Evolutionary conservation across 92 coral and sea anemone genomes (phyloP).

Genomic region (Siderastrea radians): DNA sequence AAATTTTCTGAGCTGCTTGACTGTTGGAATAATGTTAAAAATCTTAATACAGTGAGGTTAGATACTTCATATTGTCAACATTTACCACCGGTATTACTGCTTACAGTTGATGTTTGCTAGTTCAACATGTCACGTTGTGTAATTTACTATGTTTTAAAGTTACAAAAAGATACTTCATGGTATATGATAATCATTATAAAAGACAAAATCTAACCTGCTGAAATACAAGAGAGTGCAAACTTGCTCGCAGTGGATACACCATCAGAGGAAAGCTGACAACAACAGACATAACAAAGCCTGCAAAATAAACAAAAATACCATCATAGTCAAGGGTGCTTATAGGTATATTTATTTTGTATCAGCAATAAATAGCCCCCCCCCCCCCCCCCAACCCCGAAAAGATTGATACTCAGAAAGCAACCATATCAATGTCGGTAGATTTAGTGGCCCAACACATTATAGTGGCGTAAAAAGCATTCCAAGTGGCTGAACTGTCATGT

Average conservation of each 20-base stretch:
- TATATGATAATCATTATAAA: not conserved
- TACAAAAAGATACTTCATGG: not conserved
- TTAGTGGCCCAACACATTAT: no score
- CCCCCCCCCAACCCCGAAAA: no score
- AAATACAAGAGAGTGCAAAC: slow-evolving; percentile 89
- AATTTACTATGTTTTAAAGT: not conserved
- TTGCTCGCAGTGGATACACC: slow-evolving; percentile 96
- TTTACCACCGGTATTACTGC: no score
- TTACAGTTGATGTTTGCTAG: no score
- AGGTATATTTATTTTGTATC: no score
- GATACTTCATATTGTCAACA: no score
- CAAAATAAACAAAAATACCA: not conserved
- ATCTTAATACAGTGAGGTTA: not conserved
- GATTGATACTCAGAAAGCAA: no score
- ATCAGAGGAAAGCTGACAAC: slow-evolving; percentile 95
- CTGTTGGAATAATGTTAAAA: slow-evolving; percentile 42
- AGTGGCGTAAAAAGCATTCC: no score
- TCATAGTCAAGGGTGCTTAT: not conserved
- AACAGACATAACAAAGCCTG: slow-evolving; percentile 98
- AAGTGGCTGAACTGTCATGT: no score
- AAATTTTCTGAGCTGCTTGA: slow-evolving; percentile 81
- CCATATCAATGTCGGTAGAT: no score
- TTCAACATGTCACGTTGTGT: no score
- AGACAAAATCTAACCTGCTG: slow-evolving; percentile 13
- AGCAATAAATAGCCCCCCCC: no score